Evolutionary conservation across 1,140 invertebrate species (phyloP), one percentile per base, ranked within the genome.

Genomic region (Contarinia nasturtii): DNA sequence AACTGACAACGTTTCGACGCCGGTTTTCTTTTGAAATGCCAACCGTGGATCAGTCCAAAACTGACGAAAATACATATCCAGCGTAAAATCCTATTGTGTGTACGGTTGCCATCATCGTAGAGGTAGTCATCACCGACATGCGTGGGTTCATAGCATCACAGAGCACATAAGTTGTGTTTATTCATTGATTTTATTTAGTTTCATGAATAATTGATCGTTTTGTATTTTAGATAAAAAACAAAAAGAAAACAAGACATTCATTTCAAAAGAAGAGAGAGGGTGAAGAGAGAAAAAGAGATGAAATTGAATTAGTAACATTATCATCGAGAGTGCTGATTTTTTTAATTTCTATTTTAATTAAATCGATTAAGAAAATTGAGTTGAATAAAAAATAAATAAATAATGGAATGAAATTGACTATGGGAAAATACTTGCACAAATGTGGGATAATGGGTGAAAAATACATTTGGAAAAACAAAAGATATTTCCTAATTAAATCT

Each of bases 1-100:
- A 54, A 86, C 88, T 54, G 84, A 86, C 51, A 92, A 72, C 52
- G 83, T 89, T 64, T 91, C 85, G 50, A 91, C 83, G 49, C 85
- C 85, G 38, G 78, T 77, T 60, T 82, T 71, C 67, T 86, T 82
- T 66, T 79, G 80, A 71, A 92, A 95, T 51, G 82, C 84, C 61
- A 96, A 73, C 58, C 92, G 74, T 52, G 87, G 86, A 69, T 97
- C 93, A 60, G 83, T 90, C 92, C 93, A 96, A 70, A 88, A 90
- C 76, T 96, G 92, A 65, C 92, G 85, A 73, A 95, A 93, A 79
- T 96, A 96, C 75, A 97, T 92, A 74, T 97, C 93, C 75, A 95
- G 70, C 50, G 92, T 96, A 71, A 95, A 97, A 73, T 97, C 92
- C 91, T 95, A 68, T 45, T 51, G 15, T 36, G 19, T 38, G 17